Evolutionary conservation across 2,888 invertebrate genomes (phyloP), one percentile per base, ranked within the genome.

Genomic region (Drosophila anceps): DNA sequence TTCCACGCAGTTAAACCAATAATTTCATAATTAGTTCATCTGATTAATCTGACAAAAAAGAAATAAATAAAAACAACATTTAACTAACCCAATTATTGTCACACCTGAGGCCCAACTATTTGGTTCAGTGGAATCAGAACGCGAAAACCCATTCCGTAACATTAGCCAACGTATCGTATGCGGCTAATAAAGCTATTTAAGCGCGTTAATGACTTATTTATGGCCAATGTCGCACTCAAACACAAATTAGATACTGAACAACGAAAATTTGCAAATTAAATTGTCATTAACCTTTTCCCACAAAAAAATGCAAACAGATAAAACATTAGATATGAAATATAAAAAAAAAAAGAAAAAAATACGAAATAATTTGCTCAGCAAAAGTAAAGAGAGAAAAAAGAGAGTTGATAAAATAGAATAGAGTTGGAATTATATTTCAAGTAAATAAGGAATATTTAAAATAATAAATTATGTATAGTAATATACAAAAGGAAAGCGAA

Each of bases 141-240:
- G 29, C 8, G 1, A 27, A 18, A 20, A 9, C 33, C 20, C 33
- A 61, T 12, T 55, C 18, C 46, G 4, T 24, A 39, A 15, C 58
- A 46, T 44, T 62, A 44, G 50, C 62, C 59, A 64, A 57, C 54
- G 50, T 84, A 76, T 87, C 80, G 80, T 71, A 79, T 74, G 43
- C 66, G 44, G 55, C 76, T 89, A 86, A 86, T 89, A 87, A 84
- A 89, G 84, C 82, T 58, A 79, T 89, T 86, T 79, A 79, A 70
- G 71, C 73, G 54, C 80, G 84, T 79, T 89, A 89, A 86, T 86
- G 86, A 84, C 89, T 77, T 87, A 84, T 87, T 86, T 89, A 87
- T 78, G 64, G 59, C 60, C 51, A 69, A 61, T 74, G 69, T 78
- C 67, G 67, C 44, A 72, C 69, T 60, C 43, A 57, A 27, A 55